Evolutionary conservation across 53 echinoderm and acorn worm genomes (phyloP).

Genomic region (Mesocentrotus franciscanus): DNA sequence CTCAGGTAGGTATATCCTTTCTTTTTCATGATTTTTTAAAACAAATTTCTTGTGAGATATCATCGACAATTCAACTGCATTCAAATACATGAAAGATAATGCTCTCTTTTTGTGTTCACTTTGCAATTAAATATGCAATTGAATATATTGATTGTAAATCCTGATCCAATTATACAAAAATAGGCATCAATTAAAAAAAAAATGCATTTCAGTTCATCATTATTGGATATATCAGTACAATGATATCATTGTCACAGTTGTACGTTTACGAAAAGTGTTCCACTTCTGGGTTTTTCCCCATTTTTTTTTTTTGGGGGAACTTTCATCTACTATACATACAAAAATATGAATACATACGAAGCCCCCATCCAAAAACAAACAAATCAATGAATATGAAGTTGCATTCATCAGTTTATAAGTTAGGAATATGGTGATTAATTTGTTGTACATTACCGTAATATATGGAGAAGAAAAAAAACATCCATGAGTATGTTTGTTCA

Average conservation of each 20-base stretch:
- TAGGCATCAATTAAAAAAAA: background rate
- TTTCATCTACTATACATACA: background rate
- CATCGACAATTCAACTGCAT: background rate
- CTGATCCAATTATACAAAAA: background rate
- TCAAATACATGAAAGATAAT: background rate
- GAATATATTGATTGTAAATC: background rate
- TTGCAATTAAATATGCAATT: too few relatives aligned
- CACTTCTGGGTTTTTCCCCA: too few relatives aligned
- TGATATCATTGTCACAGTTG: too few relatives aligned
- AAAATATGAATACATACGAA: background rate
- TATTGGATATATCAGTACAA: too few relatives aligned
- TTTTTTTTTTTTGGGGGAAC: too few relatives aligned
- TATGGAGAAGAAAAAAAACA: too few relatives aligned
- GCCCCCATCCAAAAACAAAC: background rate
- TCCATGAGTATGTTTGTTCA: too few relatives aligned
- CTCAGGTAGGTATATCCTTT: background rate
- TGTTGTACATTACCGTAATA: background rate
- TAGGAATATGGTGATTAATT: background rate
- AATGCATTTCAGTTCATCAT: background rate
- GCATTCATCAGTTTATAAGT: background rate
- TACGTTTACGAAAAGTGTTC: too few relatives aligned
- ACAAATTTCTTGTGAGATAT: background rate
- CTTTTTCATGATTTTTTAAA: background rate
- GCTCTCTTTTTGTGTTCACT: background rate
- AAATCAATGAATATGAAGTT: background rate